These are phyloP conservation scores for Acholoe squamosa DNA, from an alignment of 2,888 invertebrate genomes.

Conservation along the genomic window DNA sequence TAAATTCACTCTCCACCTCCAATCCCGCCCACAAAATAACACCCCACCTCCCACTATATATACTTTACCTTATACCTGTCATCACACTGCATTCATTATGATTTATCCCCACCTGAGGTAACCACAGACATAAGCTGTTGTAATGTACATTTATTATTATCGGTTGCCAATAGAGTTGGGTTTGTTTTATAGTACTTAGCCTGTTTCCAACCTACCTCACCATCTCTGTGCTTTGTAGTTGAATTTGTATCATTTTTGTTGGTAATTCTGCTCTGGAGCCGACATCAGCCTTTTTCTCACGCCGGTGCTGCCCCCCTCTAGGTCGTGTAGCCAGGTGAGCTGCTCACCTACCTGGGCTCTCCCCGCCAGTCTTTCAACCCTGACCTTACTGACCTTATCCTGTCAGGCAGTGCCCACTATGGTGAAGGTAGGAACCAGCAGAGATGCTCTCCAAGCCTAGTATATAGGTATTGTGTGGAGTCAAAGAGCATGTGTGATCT, in stretches of 20 bases:
- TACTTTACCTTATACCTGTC: neutral
- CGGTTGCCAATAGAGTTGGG: neutral
- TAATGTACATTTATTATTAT: neutral
- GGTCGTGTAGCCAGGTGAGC: constrained; percentile 10
- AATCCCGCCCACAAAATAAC: neutral
- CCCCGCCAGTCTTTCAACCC: constrained; percentile 20
- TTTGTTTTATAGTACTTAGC: too few species aligned
- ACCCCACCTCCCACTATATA: neutral
- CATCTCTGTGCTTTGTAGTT: neutral
- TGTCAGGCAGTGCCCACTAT: neutral
- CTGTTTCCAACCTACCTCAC: too few species aligned
- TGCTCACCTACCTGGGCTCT: neutral
- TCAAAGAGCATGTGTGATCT: neutral
- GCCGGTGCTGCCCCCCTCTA: neutral
- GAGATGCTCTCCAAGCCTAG: neutral
- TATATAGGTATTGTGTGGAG: neutral
- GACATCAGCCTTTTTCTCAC: neutral
- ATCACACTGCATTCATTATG: neutral
- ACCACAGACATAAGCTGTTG: too few species aligned
- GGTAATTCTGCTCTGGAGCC: neutral
- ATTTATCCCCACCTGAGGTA: too few species aligned
- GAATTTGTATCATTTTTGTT: neutral
- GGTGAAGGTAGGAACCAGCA: neutral
- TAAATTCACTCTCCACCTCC: neutral
- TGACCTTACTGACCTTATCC: constrained; percentile 22